phyloP scores from a whole-genome alignment of 2,113 vertebrate genomes.

The Callaeas wilsoni region DNA sequence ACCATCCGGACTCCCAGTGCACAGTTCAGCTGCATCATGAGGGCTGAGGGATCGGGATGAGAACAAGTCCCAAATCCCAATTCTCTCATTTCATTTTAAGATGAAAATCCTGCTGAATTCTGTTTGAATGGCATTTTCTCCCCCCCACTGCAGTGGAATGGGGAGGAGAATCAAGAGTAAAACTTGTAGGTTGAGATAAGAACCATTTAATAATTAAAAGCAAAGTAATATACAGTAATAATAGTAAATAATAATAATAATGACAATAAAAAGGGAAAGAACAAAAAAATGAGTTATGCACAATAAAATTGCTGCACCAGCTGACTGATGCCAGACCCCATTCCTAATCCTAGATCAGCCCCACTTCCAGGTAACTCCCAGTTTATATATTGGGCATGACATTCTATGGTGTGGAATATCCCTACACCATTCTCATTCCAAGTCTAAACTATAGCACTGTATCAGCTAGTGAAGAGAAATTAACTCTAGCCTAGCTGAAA shows the following conservation, averaged over 20 bases:
- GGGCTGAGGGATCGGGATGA: neutral
- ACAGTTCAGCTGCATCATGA: neutral
- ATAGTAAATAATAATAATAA: neutral
- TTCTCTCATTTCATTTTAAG: neutral
- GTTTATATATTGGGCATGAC: neutral
- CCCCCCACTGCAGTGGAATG: fast-evolving
- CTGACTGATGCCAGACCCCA: neutral
- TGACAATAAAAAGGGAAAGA: neutral
- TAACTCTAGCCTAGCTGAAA: neutral
- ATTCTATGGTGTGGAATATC: neutral
- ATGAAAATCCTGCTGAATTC: neutral
- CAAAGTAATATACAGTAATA: neutral
- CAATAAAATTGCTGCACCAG: neutral
- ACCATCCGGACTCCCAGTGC: neutral
- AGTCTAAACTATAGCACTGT: neutral
- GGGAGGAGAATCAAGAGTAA: neutral
- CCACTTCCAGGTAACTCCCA: neutral
- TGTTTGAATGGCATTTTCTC: neutral
- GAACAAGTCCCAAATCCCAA: neutral
- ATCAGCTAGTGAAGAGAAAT: neutral
- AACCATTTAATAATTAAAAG: neutral
- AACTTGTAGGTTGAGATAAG: neutral
- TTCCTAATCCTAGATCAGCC: neutral
- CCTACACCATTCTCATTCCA: neutral
- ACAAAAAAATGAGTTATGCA: neutral